A percentile compares a stretch with the other conserved stretches of the same genome.
phyloP scores from a whole-genome alignment of 2,797 vertebrate species.

The Pelobates cultripes region DNA sequence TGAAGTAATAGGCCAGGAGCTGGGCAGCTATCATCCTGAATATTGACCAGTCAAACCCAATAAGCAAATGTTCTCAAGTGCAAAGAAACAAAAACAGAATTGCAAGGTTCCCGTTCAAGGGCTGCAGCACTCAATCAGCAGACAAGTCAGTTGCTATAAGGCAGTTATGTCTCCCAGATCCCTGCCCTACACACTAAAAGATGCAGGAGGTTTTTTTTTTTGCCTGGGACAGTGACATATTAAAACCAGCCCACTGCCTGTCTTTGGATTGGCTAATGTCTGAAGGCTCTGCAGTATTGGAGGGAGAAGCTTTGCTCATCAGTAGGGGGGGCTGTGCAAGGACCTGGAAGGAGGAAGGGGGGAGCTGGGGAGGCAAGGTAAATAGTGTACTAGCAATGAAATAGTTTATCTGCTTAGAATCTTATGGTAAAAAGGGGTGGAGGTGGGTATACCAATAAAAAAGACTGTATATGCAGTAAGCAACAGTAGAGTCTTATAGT shows the following conservation, averaged over 20 bases:
- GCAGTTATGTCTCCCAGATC: neutral
- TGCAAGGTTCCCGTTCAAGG: neutral
- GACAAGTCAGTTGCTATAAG: neutral
- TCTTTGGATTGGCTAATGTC: conserved; percentile 73
- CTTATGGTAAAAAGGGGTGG: too few relatives aligned
- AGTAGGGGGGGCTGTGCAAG: conserved; percentile 17
- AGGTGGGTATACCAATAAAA: too few relatives aligned
- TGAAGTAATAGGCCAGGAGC: conserved; percentile 96
- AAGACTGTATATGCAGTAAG: too few relatives aligned
- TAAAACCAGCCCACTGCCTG: conserved; percentile 69
- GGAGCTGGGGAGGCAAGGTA: too few relatives aligned
- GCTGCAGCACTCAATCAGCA: neutral
- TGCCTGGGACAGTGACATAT: conserved; percentile 60
- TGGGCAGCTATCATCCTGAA: conserved; percentile 94
- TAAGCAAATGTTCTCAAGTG: neutral
- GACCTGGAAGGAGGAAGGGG: too few relatives aligned
- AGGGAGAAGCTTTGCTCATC: conserved; percentile 10
- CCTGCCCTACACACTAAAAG: conserved; percentile 34
- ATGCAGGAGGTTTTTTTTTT: conserved; percentile 59
- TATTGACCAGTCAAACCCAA: neutral
- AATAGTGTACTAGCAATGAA: too few relatives aligned
- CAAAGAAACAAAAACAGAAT: neutral
- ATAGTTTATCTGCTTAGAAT: too few relatives aligned
- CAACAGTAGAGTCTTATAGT: too few relatives aligned
- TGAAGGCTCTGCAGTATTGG: conserved; percentile 58